phyloP scores from a whole-genome alignment of 2,888 invertebrate species.

The Agrochola circellaris region DNA sequence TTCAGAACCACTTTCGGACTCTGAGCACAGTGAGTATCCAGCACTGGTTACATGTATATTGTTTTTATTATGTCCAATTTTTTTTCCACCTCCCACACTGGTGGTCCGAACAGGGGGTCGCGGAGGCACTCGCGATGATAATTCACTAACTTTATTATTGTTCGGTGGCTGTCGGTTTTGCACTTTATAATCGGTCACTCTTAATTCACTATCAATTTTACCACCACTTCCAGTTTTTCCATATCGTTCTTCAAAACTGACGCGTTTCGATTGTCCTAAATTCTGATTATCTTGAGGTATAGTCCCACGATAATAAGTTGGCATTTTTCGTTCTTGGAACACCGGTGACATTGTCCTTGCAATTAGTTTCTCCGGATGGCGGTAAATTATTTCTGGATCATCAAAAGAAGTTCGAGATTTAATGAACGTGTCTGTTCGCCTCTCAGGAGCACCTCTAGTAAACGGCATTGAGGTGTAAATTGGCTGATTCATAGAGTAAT shows the following conservation, averaged over 20 bases:
- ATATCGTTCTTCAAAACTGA: conserved; percentile 79
- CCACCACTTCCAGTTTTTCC: conserved; percentile 57
- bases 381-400: conserved; percentile 78
- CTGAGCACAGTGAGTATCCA: conserved; percentile 84
- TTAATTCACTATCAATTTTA: conserved; percentile 63
- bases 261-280: conserved; percentile 75
- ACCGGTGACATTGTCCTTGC: conserved; percentile 63
- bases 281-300: conserved; percentile 67
- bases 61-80: conserved; percentile 72
- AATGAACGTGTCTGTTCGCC: conserved; percentile 83
- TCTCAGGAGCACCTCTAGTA: conserved; percentile 79
- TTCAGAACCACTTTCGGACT: conserved; percentile 94
- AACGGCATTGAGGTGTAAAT: conserved; percentile 76
- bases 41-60: conserved; percentile 63
- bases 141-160: conserved; percentile 64
- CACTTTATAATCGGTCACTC: conserved; percentile 65
- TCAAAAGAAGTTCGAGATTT: conserved; percentile 67
- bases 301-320: conserved; percentile 72
- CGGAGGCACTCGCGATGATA: conserved; percentile 74
- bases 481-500: conserved; percentile 71
- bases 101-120: conserved; percentile 83
- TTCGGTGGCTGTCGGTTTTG: conserved; percentile 57
- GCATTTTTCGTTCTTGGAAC: conserved; percentile 67
- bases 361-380: conserved; percentile 78
- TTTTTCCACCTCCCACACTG: conserved; percentile 76